These are phyloP conservation scores for Sebastes matsubarae DNA, from an alignment of 2,797 vertebrate species.

Conservation along the genomic window DNA sequence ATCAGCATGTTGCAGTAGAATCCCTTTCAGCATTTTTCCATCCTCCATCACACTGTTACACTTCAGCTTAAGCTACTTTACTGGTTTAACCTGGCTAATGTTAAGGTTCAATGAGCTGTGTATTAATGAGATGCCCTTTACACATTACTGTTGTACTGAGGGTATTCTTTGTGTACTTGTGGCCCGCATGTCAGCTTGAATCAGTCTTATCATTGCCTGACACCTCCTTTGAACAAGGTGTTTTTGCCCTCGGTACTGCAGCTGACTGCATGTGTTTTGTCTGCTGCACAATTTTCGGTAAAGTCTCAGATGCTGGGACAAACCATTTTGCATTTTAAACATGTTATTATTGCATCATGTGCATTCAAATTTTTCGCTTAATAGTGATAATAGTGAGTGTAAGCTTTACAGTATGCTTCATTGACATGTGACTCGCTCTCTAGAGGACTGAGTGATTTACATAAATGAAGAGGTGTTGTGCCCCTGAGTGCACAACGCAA, in stretches of 20 bases:
- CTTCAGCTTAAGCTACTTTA: background rate
- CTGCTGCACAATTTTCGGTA: background rate
- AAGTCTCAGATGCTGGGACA: background rate
- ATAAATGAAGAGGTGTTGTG: conserved; percentile 33
- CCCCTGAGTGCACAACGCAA: conserved; percentile 4
- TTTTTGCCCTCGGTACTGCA: conserved; percentile 3
- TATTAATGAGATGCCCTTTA: conserved; percentile 15
- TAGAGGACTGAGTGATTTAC: conserved; percentile 20
- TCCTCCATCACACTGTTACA: background rate
- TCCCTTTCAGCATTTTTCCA: background rate
- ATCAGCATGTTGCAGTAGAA: background rate
- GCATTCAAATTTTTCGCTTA: background rate
- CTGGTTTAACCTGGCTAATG: background rate
- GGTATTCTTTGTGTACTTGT: background rate
- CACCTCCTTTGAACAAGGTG: conserved; percentile 5
- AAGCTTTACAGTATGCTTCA: conserved; percentile 1
- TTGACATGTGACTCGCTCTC: conserved; percentile 22
- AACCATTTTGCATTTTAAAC: background rate
- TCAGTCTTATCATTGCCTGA: background rate
- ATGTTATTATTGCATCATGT: background rate
- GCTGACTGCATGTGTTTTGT: conserved; percentile 1
- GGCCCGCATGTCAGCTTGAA: conserved; percentile 1
- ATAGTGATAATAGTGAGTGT: background rate
- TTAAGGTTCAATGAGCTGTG: conserved; percentile 4
- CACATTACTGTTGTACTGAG: background rate